A percentile compares a stretch with the other conserved stretches of the same genome.
Evolutionary conservation across 1,140 invertebrate genomes (phyloP).

Genomic region (Danaus melanippus): DNA sequence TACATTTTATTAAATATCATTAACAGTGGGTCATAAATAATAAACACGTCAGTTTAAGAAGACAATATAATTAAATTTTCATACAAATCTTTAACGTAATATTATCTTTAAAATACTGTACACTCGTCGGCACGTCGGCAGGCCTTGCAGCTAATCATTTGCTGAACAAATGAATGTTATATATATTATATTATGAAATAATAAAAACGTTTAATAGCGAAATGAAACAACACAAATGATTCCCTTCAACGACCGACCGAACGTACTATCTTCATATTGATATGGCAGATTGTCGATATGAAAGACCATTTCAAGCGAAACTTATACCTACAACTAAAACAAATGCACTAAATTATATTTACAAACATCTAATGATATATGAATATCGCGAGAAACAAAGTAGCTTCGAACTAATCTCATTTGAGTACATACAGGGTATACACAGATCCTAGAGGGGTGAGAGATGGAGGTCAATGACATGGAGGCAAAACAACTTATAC

Average conservation of each 20-base stretch:
- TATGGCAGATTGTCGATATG: constrained; percentile 72
- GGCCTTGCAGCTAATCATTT: constrained; percentile 56
- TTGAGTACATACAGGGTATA: constrained; percentile 49
- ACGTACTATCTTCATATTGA: constrained; percentile 64
- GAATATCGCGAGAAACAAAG: constrained; percentile 42
- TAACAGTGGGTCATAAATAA: constrained; percentile 30
- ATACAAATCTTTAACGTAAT: constrained; percentile 72
- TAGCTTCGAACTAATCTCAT: constrained; percentile 59
- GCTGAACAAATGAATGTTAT: constrained; percentile 15
- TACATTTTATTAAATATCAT: too few relatives aligned
- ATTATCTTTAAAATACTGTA: constrained; percentile 71
- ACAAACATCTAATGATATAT: constrained; percentile 39
- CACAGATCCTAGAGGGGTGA: too few relatives aligned
- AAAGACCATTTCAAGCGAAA: constrained; percentile 59
- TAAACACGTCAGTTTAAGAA: constrained; percentile 60
- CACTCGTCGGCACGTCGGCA: constrained; percentile 53
- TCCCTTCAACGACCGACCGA: constrained; percentile 48
- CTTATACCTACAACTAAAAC: constrained; percentile 57
- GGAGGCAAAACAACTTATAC: constrained; percentile 56
- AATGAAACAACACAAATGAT: constrained; percentile 46
- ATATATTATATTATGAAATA: constrained; percentile 6
- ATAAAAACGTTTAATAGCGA: constrained; percentile 15
- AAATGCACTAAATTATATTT: constrained; percentile 68
- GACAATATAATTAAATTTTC: constrained; percentile 72
- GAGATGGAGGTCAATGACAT: constrained; percentile 11